Percentiles rank a stretch among this genome's conserved stretches.
These are phyloP conservation scores for Carollia perspicillata DNA, from an alignment of 2,113 vertebrate species.

Conservation along the genomic window DNA sequence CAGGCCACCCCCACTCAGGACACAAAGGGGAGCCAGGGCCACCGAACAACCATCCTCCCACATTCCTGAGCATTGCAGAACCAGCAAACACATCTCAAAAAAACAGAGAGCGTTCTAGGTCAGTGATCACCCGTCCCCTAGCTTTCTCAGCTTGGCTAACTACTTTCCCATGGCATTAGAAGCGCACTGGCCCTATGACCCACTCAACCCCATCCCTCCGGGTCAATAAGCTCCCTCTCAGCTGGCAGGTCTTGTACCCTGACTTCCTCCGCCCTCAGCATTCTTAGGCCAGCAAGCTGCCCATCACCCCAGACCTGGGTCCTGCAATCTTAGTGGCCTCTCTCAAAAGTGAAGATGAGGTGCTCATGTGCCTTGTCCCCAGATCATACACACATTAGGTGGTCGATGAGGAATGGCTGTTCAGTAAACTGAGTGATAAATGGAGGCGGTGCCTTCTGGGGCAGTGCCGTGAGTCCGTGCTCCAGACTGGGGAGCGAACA, in stretches of 20 bases:
- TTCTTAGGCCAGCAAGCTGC: not conserved
- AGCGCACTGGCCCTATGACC: not conserved
- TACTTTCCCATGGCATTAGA: not conserved
- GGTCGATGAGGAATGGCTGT: not conserved
- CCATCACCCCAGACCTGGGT: not conserved
- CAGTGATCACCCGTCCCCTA: not conserved
- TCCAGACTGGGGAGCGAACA: not conserved
- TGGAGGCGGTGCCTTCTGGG: not conserved
- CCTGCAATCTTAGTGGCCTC: not conserved
- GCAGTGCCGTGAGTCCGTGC: not conserved
- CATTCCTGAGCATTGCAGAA: not conserved
- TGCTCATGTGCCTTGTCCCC: not conserved
- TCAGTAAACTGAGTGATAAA: not conserved
- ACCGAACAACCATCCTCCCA: not conserved
- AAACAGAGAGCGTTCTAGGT: not conserved
- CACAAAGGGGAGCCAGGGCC: not conserved
- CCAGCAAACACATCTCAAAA: not conserved
- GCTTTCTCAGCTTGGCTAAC: not conserved
- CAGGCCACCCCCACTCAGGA: not conserved
- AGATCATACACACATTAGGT: not conserved
- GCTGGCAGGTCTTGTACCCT: not conserved
- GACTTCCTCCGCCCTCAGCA: not conserved
- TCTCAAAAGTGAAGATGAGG: not conserved
- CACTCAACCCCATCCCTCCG: not conserved
- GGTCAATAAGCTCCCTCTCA: not conserved